Base-by-base conservation (phyloP, 2,888 invertebrate species). In the Caenorhabditis japonica region DNA sequence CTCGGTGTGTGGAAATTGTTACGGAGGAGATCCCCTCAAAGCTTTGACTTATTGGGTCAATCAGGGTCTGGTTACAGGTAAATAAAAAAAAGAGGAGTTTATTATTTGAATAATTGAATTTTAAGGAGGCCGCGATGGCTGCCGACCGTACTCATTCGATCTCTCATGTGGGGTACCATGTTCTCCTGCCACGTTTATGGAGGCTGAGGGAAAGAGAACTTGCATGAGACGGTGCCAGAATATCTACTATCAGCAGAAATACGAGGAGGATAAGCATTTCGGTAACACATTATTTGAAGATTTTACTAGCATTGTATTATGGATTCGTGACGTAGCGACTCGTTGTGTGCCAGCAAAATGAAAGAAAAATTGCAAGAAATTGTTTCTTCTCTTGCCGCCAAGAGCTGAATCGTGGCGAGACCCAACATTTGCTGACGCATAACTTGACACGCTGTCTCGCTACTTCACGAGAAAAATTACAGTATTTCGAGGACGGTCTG, bases 1-100 rank as follows among this genome's bases (percentile, higher is more conserved):
- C 51, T 56, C 79, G 8, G 83, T 78, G 60, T 86, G 86, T 49
- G 86, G 86, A 23, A 85, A 85, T 61, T 86, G 86, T 64, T 85
- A 81, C 55, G 86, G 86, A 8, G 86, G 86, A n/a, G 86, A 86
- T 69, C 86, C 86, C 1, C 74, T 86, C 41, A 86, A 85, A 60
- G 86, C 85, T n/a, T 69, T 86, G 46, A 83, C 82, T 17, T 86
- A 83, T 60, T 86, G 86, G 85, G 84, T 84, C 17, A 75, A 82
- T 23, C 84, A 86, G 46, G 86, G 85, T 44, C 56, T 82, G 23
- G 85, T 85, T 7, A 83, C 84, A 19, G 85, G 82, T 80, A 23
- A 12, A 27, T 15, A 13, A 2, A 12, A 3, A 3, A 13, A 4
- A 8, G 4, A 5, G 5, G 34, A 64, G 27, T 8, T 13, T 43